Base-by-base conservation (phyloP, 92 coral and sea anemone genomes). In the Blastomussa wellsi region DNA sequence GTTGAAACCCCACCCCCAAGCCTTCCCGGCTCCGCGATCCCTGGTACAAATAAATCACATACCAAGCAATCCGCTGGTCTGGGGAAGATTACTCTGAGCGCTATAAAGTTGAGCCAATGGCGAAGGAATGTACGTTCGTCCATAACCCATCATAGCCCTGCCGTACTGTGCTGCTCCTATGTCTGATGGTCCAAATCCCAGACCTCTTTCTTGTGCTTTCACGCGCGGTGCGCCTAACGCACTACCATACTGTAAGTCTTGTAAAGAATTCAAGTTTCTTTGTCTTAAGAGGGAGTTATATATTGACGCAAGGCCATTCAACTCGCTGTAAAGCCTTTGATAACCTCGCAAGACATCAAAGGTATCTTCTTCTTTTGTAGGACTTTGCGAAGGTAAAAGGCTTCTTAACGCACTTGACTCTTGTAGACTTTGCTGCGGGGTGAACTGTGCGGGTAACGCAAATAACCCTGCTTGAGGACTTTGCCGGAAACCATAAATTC, bases 51-150 rank as follows among this genome's bases (percentile, higher is more conserved):
- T n/a, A n/a, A n/a, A n/a, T n/a, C n/a, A 87, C 92, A 44, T 76
- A 89, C 92, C 90, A 33, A 85, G 65, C 10, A 89, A 28, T 41
- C 86, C 78, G 47, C 20, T 66, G 72, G 83, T 20, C 62, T 51
- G 78, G 29, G 67, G 62, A 6, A 76, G 77, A 36, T 90, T 36
- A 41, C 66, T 59, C n/a, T 89, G 96, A 36, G 88, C 73, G 57
- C 86, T 84, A 65, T 92, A 92, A 76, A 85, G 72, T 26, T 88
- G 90, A 11, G 95, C 90, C 74, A 94, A 52, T 82, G 88, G 90
- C 72, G 92, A 84, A 13, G 89, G 79, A 29, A 86, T 69, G 86
- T 48, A 72, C 17, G 91, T 57, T 71, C 78, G 87, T 44, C 87
- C 82, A 82, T 88, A 93, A 47, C 92, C 88, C 72, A 82, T 20